Evolutionary conservation across 1,140 invertebrate genomes (phyloP).

Genomic region (Macrotrachela quadricornifera): DNA sequence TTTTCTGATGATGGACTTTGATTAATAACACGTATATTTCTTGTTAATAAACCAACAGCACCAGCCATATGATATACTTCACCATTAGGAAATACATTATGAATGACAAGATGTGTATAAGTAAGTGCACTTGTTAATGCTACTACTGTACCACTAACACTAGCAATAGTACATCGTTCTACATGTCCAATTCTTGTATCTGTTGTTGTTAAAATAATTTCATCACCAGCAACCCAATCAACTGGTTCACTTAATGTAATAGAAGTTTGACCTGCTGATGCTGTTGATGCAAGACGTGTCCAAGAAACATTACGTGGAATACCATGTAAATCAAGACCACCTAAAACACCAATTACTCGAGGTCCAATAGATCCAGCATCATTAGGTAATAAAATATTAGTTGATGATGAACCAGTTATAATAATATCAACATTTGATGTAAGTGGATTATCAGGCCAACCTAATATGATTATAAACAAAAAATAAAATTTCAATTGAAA

Average conservation of each 20-base stretch:
- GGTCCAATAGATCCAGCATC: not conserved
- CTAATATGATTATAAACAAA: too few relatives aligned
- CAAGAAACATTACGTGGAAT: not conserved
- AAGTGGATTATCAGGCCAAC: constrained; percentile 4
- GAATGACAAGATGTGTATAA: not conserved
- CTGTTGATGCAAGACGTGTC: constrained; percentile 1
- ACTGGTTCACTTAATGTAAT: constrained; percentile 6
- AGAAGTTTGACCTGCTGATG: not conserved
- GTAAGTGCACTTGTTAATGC: not conserved
- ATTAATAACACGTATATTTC: constrained; percentile 23
- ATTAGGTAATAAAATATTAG: not conserved
- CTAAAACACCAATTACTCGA: constrained; percentile 2
- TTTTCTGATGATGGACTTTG: constrained; percentile 14
- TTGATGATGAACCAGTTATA: constrained; percentile 14
- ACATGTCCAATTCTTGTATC: not conserved
- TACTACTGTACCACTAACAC: not conserved
- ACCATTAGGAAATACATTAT: not conserved
- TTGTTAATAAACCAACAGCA: constrained; percentile 21
- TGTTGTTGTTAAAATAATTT: constrained; percentile 10
- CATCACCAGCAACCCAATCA: constrained; percentile 15
- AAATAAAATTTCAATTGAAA: too few relatives aligned
- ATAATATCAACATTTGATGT: constrained; percentile 12
- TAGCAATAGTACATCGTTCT: constrained; percentile 7
- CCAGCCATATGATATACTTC: constrained; percentile 13
- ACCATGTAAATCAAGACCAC: constrained; percentile 7